Percentiles rank a stretch among this genome's conserved stretches.
phyloP scores from a whole-genome alignment of 2,888 invertebrate genomes.

The Drosophila quinaria region DNA sequence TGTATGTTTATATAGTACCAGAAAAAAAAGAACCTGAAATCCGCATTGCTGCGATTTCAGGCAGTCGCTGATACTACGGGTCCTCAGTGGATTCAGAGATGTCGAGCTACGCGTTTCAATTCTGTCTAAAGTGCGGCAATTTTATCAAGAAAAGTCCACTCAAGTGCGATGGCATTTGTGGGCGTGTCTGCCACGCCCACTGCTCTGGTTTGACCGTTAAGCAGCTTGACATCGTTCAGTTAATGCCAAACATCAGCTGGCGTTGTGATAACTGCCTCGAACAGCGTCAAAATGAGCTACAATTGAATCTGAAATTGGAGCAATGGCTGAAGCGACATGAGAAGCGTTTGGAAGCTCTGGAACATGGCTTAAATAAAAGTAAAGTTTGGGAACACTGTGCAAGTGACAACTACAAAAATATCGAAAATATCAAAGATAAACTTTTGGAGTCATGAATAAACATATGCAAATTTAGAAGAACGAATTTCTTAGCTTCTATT shows the following conservation, averaged over 20 bases:
- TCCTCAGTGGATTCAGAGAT: conserved; percentile 45
- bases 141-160: conserved; percentile 22
- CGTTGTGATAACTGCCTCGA: conserved; percentile 49
- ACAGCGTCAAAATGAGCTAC: not conserved
- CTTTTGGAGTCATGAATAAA: too few species aligned
- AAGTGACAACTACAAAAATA: too few species aligned
- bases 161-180: conserved; percentile 49
- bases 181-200: conserved; percentile 35
- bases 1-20: conserved; percentile 10
- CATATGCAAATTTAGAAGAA: too few species aligned
- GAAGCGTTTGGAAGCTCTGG: conserved; percentile 60
- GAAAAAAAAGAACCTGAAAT: conserved; percentile 54
- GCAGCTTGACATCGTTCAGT: conserved; percentile 36
- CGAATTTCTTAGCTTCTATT: too few species aligned
- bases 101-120: conserved; percentile 51
- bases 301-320: conserved; percentile 42
- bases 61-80: conserved; percentile 27
- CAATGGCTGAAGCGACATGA: conserved; percentile 54
- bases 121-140: conserved; percentile 53
- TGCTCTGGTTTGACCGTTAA: conserved; percentile 38
- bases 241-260: conserved; percentile 49
- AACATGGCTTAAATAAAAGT: conserved; percentile 38
- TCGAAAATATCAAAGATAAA: too few species aligned
- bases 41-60: conserved; percentile 11
- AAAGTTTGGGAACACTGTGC: conserved; percentile 1